Evolutionary conservation across 2,888 invertebrate genomes (phyloP), one percentile per base, ranked within the genome.

Genomic region (Agrochola macilenta): DNA sequence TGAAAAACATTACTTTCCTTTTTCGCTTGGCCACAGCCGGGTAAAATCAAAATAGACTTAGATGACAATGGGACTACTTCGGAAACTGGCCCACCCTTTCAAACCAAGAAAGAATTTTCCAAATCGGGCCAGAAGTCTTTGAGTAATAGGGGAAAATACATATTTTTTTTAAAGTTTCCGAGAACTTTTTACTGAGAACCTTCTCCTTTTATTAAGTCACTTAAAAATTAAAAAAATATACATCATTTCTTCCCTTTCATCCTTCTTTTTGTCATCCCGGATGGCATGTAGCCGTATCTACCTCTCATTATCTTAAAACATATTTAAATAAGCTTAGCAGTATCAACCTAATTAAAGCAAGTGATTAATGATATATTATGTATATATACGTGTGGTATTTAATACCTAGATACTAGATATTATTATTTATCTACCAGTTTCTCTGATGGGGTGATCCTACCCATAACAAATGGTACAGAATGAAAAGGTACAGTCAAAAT

Each of bases 321-420:
- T 54, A 78, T 83, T 78, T 78, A 84, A 57, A 66, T 74, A 23
- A 17, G 85, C 81, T 81, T 81, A 73, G 26, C 20, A 43, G 39
- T 72, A 81, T 85, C 85, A 60, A 30, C 8, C 4, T 63, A 85
- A 81, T 85, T 81, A 81, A n/a, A 23, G 66, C 81, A 57, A 57
- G 26, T 58, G 74, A 85, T 81, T 81, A 81, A 35, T 73, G 26
- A 61, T 81, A 81, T 68, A 35, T n/a, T 12, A 26, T 12, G 39
- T 52, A n/a, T 11, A 43, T 43, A n/a, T 11, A 43, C 26, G 23
- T 57, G n/a, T 49, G 14, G 2, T 43, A 52, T 54, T 52, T 7
- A 65, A 17, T 58, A 20, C 52, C 52, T 52, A 23, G 14, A 2
- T 23, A 26, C 20, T 54, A n/a, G 20, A 35, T 30, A 52, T 17